Base-by-base conservation (phyloP, 2,113 vertebrate genomes). In the Tenrec ecaudatus region DNA sequence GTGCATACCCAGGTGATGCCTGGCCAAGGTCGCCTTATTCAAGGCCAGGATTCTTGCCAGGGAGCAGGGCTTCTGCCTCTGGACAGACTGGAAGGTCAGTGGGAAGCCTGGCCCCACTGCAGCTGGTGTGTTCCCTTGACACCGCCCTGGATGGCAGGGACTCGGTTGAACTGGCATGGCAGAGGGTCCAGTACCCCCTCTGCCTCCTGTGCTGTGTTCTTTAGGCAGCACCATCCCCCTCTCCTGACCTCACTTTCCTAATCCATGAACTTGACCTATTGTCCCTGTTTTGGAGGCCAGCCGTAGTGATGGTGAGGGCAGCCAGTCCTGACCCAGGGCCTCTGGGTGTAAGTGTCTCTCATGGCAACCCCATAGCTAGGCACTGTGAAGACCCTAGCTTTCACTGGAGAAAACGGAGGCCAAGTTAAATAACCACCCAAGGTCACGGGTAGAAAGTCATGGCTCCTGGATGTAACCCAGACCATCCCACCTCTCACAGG, bases 41-140 rank as follows among this genome's bases (percentile, higher is more conserved):
- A 66, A 94, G 79, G 73, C 40, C 91, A 89, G 43, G 66, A 19
- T 92, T 66, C 73, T 73, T 91, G 36, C 84, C 66, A 86, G 17
- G 40, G 17, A 29, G 31, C 16, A 6, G 88, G 43, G 62, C 43
- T 1, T 86, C 38, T 66, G 76, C 25, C 23, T 62, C 75, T 9
- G 20, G 62, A 58, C 64, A 75, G 40, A 47, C 64, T 64, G 47
- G 27, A 29, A 91, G 31, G 89, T 16, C 3, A 16, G 17, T 3
- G 2, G 57, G 66, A 86, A 58, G 3, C 1, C 47, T 14, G 43
- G n/a, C 12, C 22, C 62, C 31, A 1, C 20, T 23, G 22, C 17
- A 64, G 62, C 38, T 0, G 0, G 4, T 38, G 14, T 71, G 69
- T 23, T 68, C 12, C n/a, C 40, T 27, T 20, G 0, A 29, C 20